phyloP scores from a whole-genome alignment of 2,888 invertebrate species.

The Coleophora flavipennella region DNA sequence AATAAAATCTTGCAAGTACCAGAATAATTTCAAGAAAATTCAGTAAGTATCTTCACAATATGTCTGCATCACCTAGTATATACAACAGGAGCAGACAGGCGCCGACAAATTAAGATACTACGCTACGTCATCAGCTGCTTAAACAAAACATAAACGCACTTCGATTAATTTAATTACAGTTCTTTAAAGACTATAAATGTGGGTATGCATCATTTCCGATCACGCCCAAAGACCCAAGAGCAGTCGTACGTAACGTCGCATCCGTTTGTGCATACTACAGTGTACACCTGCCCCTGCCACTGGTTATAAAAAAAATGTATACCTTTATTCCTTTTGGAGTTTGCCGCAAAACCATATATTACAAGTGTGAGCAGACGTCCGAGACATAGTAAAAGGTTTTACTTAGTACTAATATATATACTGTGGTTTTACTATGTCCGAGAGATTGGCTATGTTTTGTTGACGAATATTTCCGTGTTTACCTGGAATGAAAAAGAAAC shows the following conservation, averaged over 20 bases:
- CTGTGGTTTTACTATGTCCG: too few relatives aligned
- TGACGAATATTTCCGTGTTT: too few relatives aligned
- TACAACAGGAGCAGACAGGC: too few relatives aligned
- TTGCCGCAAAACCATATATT: background rate
- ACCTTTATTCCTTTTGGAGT: too few relatives aligned
- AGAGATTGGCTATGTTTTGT: too few relatives aligned
- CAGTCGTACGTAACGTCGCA: conserved; percentile 16
- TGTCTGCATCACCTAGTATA: too few relatives aligned
- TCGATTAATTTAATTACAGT: conserved; percentile 1
- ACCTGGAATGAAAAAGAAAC: too few relatives aligned
- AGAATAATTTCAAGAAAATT: too few relatives aligned
- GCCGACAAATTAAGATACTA: background rate
- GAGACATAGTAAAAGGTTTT: conserved; percentile 1
- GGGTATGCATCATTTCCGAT: conserved; percentile 41
- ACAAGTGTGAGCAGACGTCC: background rate
- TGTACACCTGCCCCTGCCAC: too few relatives aligned
- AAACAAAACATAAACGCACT: background rate
- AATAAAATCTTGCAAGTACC: too few relatives aligned
- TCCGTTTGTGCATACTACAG: conserved; percentile 34
- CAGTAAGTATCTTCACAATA: background rate
- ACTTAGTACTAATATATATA: too few relatives aligned
- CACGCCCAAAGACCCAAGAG: conserved; percentile 19
- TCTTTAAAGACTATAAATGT: conserved; percentile 22
- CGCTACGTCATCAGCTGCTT: too few relatives aligned
- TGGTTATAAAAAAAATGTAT: conserved; percentile 5